A percentile compares a stretch with the other conserved stretches of the same genome.
phyloP scores from a whole-genome alignment of 2,797 vertebrate genomes.

The Chelmon rostratus region DNA sequence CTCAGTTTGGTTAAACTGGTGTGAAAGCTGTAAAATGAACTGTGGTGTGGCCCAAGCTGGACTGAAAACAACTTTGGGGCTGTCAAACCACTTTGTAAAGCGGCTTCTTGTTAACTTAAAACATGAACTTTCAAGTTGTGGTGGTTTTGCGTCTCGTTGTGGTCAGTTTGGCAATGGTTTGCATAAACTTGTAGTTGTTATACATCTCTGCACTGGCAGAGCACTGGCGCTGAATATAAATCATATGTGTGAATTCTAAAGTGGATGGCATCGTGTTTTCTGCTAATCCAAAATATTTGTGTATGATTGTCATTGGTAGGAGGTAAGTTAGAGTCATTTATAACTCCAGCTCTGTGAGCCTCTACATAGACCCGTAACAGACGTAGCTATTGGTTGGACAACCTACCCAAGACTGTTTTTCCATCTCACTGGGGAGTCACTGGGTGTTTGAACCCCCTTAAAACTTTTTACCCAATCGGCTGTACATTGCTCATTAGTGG shows the following conservation, averaged over 20 bases:
- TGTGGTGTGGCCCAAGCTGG: too few species aligned
- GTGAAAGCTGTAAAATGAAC: not conserved
- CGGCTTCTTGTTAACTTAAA: too few species aligned
- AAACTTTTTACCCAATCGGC: not conserved
- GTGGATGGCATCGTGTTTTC: not conserved
- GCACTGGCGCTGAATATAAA: not conserved
- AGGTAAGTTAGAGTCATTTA: not conserved
- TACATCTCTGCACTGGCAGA: not conserved
- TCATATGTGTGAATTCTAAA: not conserved
- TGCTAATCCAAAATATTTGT: not conserved
- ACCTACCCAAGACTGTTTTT: not conserved
- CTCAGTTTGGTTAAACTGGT: not conserved
- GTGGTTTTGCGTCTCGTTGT: not conserved
- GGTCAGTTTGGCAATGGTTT: not conserved
- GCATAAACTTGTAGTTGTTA: not conserved
- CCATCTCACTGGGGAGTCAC: not conserved
- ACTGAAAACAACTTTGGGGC: too few species aligned
- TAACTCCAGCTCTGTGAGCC: not conserved
- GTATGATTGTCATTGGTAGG: conserved; percentile 3
- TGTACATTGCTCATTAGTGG: not conserved
- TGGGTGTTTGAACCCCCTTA: not conserved
- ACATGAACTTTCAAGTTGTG: too few species aligned
- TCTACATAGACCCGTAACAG: not conserved
- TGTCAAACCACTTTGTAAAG: too few species aligned
- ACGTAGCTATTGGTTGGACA: not conserved